phyloP scores from a whole-genome alignment of 1,140 invertebrate genomes.

The Anastatus disparis region DNA sequence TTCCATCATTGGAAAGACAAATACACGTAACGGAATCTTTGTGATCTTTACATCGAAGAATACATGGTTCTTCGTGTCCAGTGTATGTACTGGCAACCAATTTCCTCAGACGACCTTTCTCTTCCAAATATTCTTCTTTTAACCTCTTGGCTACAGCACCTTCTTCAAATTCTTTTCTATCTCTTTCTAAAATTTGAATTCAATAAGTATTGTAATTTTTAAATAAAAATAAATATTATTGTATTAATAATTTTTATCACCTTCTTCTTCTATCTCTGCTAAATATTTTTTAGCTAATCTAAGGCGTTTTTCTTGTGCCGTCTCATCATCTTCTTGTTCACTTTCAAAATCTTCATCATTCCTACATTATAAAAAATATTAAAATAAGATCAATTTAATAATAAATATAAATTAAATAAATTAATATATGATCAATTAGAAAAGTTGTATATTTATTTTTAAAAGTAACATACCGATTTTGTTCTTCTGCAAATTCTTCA shows the following conservation, averaged over 20 bases:
- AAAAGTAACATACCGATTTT: constrained; percentile 32
- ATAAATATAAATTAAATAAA: constrained; percentile 15
- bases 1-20: constrained; percentile 79
- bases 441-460: too few relatives aligned
- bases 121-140: constrained; percentile 85
- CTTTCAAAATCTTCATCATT: constrained; percentile 52
- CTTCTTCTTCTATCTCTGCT: constrained; percentile 84
- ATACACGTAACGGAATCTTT: constrained; percentile 84
- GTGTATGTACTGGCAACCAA: constrained; percentile 77
- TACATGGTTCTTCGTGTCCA: constrained; percentile 65
- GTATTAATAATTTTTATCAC: constrained; percentile 50
- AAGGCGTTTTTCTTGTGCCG: constrained; percentile 89
- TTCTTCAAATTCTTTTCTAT: constrained; percentile 75
- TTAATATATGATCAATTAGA: neutral
- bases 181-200: constrained; percentile 68
- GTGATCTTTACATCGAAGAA: constrained; percentile 79
- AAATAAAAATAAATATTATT: neutral
- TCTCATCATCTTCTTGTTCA: constrained; percentile 77
- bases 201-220: neutral
- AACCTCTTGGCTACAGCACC: constrained; percentile 78
- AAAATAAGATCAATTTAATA: constrained; percentile 3
- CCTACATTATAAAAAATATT: constrained; percentile 21
- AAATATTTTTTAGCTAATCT: constrained; percentile 90
- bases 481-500: constrained; percentile 59
- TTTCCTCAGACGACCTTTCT: constrained; percentile 81